phyloP scores from a whole-genome alignment of 2,888 invertebrate species.

The Maniola hyperantus region DNA sequence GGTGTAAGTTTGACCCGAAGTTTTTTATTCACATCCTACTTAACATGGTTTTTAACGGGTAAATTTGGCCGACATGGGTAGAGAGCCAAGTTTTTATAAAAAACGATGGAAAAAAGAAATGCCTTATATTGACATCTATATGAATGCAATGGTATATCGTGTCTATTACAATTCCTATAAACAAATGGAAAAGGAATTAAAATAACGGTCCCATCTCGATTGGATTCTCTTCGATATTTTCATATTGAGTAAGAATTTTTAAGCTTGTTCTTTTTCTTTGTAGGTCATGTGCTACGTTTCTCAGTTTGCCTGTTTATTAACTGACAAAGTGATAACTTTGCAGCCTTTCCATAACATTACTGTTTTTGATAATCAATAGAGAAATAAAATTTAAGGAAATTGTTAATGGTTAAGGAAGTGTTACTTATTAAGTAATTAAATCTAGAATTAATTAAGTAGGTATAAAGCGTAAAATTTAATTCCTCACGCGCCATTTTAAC shows the following conservation, averaged over 20 bases:
- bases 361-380: neutral
- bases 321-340: neutral
- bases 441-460: no score
- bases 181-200: neutral
- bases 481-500: no score
- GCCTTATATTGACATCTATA: neutral
- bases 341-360: neutral
- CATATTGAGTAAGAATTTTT: conserved; percentile 6
- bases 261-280: neutral
- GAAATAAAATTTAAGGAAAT: neutral
- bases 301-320: neutral
- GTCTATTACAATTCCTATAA: neutral
- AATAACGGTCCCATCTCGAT: neutral
- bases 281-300: neutral
- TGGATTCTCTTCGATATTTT: neutral
- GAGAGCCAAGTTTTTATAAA: neutral
- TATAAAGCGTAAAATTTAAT: no score
- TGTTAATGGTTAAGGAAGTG: neutral
- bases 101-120: neutral
- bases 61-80: neutral
- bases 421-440: no score
- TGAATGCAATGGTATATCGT: neutral
- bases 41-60: neutral
- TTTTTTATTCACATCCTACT: conserved; percentile 22
- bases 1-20: conserved; percentile 23